Evolutionary conservation across 2,888 invertebrate genomes (phyloP), one percentile per base, ranked within the genome.

Genomic region (Drosophila mettleri): DNA sequence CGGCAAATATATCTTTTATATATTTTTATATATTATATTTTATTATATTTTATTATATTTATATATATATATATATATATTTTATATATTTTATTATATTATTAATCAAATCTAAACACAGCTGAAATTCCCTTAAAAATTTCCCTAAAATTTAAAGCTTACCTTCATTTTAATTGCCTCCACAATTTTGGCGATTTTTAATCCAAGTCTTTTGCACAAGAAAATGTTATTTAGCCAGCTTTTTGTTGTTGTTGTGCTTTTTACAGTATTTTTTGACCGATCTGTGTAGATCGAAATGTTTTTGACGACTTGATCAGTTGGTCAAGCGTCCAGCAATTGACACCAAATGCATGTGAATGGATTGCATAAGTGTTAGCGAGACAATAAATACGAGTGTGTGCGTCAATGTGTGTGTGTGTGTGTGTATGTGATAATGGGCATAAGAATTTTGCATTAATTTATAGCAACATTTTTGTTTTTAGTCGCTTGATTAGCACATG

Each of bases 91-190:
- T n/a, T n/a, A n/a, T n/a, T n/a, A n/a, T n/a, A n/a, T n/a, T n/a
- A n/a, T n/a, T n/a, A n/a, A n/a, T n/a, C n/a, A n/a, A n/a, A 10
- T 31, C 14, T n/a, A 6, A n/a, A 34, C n/a, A n/a, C 7, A n/a
- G 2, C n/a, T 7, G 4, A 20, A 41, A 3, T 27, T 43, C 12
- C 39, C 12, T 6, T 20, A 16, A 16, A 16, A 16, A 29, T 7
- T 18, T 7, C 6, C 2, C 3, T 12, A 9, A 2, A 3, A 0
- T 0, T 0, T 9, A 10, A 1, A 33, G 54, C 88, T 79, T 74
- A 91, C 91, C 91, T 91, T 91, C 91, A 91, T 91, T 91, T 91
- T 91, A 88, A 91, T 88, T 91, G 91, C 91, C 91, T 91, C 91
- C 91, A 91, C 91, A 91, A 91, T 91, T 91, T 91, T 91, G 91